A percentile compares a stretch with the other conserved stretches of the same genome.
These are phyloP conservation scores for Polyploca ridens DNA, from an alignment of 2,888 invertebrate species.

Conservation along the genomic window DNA sequence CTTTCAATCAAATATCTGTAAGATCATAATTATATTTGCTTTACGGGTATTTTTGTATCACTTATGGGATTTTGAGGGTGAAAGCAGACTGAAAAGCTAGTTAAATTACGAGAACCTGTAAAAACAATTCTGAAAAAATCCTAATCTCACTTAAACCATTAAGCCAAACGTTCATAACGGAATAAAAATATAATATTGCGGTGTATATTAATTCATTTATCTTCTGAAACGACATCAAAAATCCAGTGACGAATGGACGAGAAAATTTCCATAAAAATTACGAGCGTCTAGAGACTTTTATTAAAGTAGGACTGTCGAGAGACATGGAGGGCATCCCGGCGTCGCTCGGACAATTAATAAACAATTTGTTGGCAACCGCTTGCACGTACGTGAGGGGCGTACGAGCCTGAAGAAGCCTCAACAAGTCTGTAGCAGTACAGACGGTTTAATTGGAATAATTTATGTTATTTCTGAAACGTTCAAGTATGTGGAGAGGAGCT, in stretches of 20 bases:
- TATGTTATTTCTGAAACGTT: background rate
- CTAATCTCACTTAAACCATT: background rate
- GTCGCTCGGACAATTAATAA: slow-evolving; percentile 9
- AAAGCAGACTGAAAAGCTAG: no score
- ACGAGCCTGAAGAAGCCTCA: background rate
- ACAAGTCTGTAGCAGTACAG: background rate
- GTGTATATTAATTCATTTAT: slow-evolving; percentile 5
- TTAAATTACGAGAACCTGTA: background rate
- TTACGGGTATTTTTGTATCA: no score
- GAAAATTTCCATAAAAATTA: slow-evolving; percentile 6
- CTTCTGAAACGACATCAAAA: slow-evolving; percentile 4
- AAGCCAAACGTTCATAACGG: background rate
- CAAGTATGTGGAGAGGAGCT: background rate
- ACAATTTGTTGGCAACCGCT: slow-evolving; percentile 10
- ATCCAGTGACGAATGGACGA: slow-evolving; percentile 9
- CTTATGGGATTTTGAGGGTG: no score
- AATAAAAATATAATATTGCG: slow-evolving; percentile 8
- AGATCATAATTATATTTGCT: no score
- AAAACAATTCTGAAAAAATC: background rate
- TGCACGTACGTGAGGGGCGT: background rate
- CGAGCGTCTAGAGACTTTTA: background rate
- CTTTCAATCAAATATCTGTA: background rate
- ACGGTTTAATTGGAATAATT: slow-evolving; percentile 6
- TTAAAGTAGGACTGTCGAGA: slow-evolving; percentile 3
- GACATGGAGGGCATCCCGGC: background rate